phyloP scores from a whole-genome alignment of 2,113 vertebrate species.

The Paramormyrops kingsleyae region DNA sequence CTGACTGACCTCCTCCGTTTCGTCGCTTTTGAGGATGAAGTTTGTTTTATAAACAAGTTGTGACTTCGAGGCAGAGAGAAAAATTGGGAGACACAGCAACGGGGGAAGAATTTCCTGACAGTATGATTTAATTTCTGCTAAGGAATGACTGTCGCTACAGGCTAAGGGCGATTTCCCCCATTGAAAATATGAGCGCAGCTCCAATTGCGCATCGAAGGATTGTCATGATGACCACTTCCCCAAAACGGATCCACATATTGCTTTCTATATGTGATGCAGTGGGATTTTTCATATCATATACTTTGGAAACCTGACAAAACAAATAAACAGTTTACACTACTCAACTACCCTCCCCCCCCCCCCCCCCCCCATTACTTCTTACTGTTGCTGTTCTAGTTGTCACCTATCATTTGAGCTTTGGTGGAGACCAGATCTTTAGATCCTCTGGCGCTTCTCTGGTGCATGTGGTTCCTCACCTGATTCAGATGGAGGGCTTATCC shows the following conservation, averaged over 20 bases:
- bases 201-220: background rate
- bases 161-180: background rate
- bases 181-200: background rate
- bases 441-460: background rate
- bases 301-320: background rate
- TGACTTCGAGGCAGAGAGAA: conserved; percentile 4
- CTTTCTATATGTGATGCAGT: background rate
- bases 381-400: background rate
- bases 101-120: background rate
- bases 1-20: background rate
- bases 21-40: background rate
- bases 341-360: background rate
- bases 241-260: background rate
- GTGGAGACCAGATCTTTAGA: background rate
- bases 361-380: background rate
- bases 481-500: background rate
- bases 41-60: background rate
- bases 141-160: background rate
- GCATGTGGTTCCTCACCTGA: background rate
- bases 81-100: background rate
- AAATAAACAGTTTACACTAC: background rate
- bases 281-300: background rate
- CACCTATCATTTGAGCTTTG: background rate
- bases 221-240: background rate
- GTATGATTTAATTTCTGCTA: conserved; percentile 7